Evolutionary conservation across 1,140 invertebrate genomes (phyloP).

Genomic region (Procambarus clarkii): DNA sequence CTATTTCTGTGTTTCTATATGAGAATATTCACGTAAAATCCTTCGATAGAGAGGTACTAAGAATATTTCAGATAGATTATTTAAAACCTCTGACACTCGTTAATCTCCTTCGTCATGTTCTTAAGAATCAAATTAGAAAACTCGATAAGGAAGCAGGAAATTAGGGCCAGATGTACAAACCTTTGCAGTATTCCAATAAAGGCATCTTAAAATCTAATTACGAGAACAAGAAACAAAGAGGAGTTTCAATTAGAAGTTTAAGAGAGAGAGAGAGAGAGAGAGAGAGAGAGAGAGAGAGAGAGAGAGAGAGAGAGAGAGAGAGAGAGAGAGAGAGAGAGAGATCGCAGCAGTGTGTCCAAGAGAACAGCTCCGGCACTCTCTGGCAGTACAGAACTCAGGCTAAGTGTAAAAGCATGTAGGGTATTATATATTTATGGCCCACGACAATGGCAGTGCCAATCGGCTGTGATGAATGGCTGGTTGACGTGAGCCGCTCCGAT

Average conservation of each 20-base stretch:
- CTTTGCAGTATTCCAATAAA: too few relatives aligned
- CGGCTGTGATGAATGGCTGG: constrained; percentile 26
- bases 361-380: not conserved
- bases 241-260: not conserved
- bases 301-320: constrained; percentile 50
- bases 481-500: constrained; percentile 7
- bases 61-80: too few relatives aligned
- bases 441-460: not conserved
- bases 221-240: not conserved
- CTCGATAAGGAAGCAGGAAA: too few relatives aligned
- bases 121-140: too few relatives aligned
- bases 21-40: too few relatives aligned
- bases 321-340: not conserved
- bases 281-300: constrained; percentile 48
- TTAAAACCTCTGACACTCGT: too few relatives aligned
- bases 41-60: too few relatives aligned
- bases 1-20: too few relatives aligned
- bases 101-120: too few relatives aligned
- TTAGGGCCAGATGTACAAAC: too few relatives aligned
- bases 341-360: not conserved
- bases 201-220: too few relatives aligned
- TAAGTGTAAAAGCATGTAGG: constrained; percentile 44
- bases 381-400: not conserved
- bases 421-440: constrained; percentile 39
- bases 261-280: constrained; percentile 43